These are phyloP conservation scores for Micromys minutus DNA, from an alignment of 2,113 vertebrate species.

Conservation along the genomic window DNA sequence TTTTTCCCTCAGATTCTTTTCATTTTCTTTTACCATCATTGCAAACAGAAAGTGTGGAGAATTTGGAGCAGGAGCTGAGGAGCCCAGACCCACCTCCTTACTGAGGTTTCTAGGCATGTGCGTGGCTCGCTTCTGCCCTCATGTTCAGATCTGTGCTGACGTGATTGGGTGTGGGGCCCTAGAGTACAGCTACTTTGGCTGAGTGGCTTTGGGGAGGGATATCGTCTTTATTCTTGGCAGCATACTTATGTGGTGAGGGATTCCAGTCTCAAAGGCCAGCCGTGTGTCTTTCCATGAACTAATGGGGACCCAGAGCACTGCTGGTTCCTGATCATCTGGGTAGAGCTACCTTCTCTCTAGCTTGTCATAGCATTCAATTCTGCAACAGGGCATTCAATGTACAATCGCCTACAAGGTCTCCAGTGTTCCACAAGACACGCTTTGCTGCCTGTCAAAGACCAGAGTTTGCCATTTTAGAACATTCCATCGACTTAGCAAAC, in stretches of 20 bases:
- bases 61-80: accelerated
- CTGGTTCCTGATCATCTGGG: accelerated
- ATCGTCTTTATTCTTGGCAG: neutral
- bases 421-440: neutral
- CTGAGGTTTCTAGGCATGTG: accelerated
- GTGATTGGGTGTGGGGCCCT: accelerated
- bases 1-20: accelerated
- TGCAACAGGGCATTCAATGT: accelerated
- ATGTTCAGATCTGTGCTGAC: accelerated
- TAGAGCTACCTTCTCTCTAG: neutral
- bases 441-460: neutral
- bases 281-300: neutral
- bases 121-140: accelerated
- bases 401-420: neutral
- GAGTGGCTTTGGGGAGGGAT: too few species aligned
- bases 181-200: neutral
- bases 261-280: neutral
- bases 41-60: neutral
- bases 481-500: neutral
- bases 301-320: neutral
- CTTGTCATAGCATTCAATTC: accelerated
- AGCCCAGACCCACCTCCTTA: accelerated
- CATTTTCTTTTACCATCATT: accelerated
- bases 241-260: accelerated
- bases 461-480: neutral